phyloP scores from a whole-genome alignment of 2,113 vertebrate species.

The Pelmatolapia mariae region DNA sequence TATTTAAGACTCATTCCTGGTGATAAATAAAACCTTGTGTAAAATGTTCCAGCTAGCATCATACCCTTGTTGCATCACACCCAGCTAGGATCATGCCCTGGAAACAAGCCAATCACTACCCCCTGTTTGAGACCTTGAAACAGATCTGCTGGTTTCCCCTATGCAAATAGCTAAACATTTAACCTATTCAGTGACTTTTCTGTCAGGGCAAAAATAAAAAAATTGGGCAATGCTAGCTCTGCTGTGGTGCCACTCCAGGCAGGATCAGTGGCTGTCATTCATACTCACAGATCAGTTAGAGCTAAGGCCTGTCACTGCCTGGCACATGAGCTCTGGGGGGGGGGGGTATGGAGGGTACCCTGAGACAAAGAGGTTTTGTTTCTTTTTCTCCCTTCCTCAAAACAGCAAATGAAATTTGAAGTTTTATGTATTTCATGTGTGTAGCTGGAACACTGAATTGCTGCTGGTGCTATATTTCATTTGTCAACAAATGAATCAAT shows the following conservation, averaged over 20 bases:
- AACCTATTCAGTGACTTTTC: conserved; percentile 52
- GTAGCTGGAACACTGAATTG: background rate
- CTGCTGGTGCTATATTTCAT: background rate
- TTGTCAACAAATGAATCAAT: background rate
- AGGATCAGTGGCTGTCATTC: conserved; percentile 43
- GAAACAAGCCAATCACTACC: background rate
- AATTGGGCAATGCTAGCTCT: conserved; percentile 29
- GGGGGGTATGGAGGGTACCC: background rate
- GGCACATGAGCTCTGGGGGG: conserved; percentile 2
- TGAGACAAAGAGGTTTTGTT: conserved; percentile 12
- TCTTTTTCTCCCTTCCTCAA: background rate
- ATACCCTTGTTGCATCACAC: background rate
- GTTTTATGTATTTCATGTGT: background rate
- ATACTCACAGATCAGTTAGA: conserved; percentile 41
- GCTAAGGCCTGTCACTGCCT: conserved; percentile 29
- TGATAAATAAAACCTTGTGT: background rate
- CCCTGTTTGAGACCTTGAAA: conserved; percentile 27
- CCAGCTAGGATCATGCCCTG: conserved; percentile 48
- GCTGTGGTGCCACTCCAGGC: conserved; percentile 50
- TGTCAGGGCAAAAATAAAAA: conserved; percentile 8
- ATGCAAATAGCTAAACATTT: conserved; percentile 52
- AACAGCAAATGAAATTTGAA: background rate
- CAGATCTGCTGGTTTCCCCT: conserved; percentile 40
- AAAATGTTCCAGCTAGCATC: conserved; percentile 42
- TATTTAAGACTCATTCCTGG: background rate